Base-by-base conservation (phyloP, 2,888 invertebrate species). In the Clitarchus hookeri region DNA sequence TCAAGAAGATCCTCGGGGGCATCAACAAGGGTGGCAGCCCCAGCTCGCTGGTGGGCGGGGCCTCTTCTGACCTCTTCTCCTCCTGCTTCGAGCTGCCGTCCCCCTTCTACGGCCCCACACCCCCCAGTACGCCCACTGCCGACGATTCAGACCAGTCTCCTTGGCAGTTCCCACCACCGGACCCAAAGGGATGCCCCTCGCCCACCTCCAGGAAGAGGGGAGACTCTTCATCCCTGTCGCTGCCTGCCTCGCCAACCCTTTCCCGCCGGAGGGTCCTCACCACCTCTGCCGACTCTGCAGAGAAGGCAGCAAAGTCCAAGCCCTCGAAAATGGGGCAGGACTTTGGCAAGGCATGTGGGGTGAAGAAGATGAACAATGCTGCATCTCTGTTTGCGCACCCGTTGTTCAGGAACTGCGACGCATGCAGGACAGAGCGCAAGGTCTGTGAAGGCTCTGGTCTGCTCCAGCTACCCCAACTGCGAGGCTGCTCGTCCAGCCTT, bases 51-150 rank as follows among this genome's bases (percentile, higher is more conserved):
- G 77, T 86, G 26, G 80, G 86, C 83, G 87, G 87, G 27, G 83
- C 82, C 12, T 83, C 87, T 13, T 88, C 92, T 77, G 94, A 94
- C 89, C 90, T 94, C 26, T 96, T 96, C 90, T 96, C 96, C 84
- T 96, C 96, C 12, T 96, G 96, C 91, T 94, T 95, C 90, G 96
- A 96, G 90, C 92, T 96, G 89, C 95, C 96, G 1, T 95, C 96
- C 0, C 95, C 96, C 80, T 93, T 94, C 87, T 92, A 93, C 90
- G 87, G 91, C 23, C 88, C 84, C 80, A 88, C 88, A 48, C 88
- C 87, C 36, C 88, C 88, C 36, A 87, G 85, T 80, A 87, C 87
- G 44, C 85, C 85, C 27, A 87, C 83, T 13, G 84, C 82, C 12
- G 84, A 84, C 9, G 48, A 80, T 48, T 53, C 36, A 26, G 83